These are phyloP conservation scores for Rousettus leschenaultii DNA, from an alignment of 2,113 vertebrate genomes.

Conservation along the genomic window DNA sequence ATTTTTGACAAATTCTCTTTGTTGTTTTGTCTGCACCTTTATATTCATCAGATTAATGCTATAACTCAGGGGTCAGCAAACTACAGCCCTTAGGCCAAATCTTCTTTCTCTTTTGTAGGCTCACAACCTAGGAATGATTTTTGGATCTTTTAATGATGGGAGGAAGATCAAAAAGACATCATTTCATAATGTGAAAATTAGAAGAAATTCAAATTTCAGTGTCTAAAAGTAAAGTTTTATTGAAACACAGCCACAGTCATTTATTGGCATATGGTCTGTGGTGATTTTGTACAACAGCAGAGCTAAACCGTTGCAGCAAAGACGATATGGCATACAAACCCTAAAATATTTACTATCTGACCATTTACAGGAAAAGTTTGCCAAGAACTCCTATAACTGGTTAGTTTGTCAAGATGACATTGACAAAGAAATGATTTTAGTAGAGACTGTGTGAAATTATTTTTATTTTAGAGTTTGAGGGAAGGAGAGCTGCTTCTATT, in stretches of 20 bases:
- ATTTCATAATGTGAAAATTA: conserved; percentile 22
- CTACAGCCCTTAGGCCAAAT: background rate
- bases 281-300: background rate
- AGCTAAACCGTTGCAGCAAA: background rate
- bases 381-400: background rate
- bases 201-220: conserved; percentile 19
- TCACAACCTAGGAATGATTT: background rate
- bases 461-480: conserved; percentile 29
- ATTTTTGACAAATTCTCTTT: background rate
- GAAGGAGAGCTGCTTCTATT: conserved; percentile 11
- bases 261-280: background rate
- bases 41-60: background rate
- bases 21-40: background rate
- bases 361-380: background rate
- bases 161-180: background rate
- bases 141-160: conserved; percentile 16
- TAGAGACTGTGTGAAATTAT: conserved; percentile 10
- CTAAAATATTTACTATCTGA: conserved; percentile 13
- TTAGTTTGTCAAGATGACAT: background rate
- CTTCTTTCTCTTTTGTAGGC: background rate
- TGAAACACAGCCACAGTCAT: background rate
- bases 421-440: background rate
- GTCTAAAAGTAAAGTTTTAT: conserved; percentile 27
- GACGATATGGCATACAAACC: background rate
- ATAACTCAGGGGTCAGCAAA: background rate